A percentile compares a stretch with the other conserved stretches of the same genome.
These are phyloP conservation scores for Drosophila recens DNA, from an alignment of 2,888 invertebrate genomes.

Conservation along the genomic window DNA sequence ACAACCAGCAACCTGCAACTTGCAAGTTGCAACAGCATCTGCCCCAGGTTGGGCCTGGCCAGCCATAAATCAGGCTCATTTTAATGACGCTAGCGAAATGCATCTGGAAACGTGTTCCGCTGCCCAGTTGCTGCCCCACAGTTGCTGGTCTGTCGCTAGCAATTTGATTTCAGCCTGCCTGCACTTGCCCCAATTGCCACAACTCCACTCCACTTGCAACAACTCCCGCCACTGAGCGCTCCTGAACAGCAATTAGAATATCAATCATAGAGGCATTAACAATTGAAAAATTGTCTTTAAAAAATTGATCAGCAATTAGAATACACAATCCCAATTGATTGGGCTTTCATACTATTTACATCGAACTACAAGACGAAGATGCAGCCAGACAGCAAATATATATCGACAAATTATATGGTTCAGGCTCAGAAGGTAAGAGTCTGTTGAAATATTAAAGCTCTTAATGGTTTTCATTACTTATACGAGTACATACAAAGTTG, in stretches of 20 bases:
- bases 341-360: constrained; percentile 26
- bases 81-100: constrained; percentile 78
- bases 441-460: neutral
- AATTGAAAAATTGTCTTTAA: constrained; percentile 80
- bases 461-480: neutral
- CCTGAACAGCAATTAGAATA: constrained; percentile 69
- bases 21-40: constrained; percentile 18
- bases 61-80: constrained; percentile 80
- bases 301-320: constrained; percentile 76
- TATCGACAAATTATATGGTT: constrained; percentile 26
- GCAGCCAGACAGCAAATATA: constrained; percentile 32
- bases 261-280: constrained; percentile 77
- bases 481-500: neutral
- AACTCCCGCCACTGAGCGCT: constrained; percentile 33
- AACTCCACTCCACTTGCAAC: neutral
- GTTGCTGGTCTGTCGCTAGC: constrained; percentile 44
- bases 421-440: neutral
- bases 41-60: constrained; percentile 51
- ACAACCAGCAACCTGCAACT: neutral
- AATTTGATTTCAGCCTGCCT: constrained; percentile 43
- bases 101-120: constrained; percentile 75
- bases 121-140: constrained; percentile 17
- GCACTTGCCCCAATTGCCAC: constrained; percentile 53
- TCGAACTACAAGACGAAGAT: constrained; percentile 2
- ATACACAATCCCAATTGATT: constrained; percentile 40